phyloP scores from a whole-genome alignment of 2,113 vertebrate genomes.

The Poicephalus gulielmi region DNA sequence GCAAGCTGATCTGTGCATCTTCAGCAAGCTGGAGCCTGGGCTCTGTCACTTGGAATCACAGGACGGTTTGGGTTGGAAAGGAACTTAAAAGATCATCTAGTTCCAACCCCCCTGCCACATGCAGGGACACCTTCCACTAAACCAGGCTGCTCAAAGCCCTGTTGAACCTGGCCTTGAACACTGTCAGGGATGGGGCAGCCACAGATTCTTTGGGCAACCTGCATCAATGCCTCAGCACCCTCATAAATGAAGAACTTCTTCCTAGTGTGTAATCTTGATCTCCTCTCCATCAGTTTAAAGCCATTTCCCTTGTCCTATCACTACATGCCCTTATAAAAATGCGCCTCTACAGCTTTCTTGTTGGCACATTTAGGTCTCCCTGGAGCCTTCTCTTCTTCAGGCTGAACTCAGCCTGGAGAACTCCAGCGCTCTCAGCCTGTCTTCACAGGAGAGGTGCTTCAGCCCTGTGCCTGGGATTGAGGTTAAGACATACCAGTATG shows the following conservation, averaged over 20 bases:
- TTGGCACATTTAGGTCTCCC: background rate
- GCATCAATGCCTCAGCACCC: background rate
- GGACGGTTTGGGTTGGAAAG: background rate
- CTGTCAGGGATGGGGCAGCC: background rate
- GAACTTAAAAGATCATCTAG: background rate
- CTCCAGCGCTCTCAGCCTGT: background rate
- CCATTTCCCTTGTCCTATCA: background rate
- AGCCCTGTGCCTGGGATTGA: background rate
- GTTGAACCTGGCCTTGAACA: background rate
- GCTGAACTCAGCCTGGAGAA: background rate
- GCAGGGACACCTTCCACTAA: background rate
- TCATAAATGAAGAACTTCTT: background rate
- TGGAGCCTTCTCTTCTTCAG: background rate
- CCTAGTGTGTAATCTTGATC: background rate
- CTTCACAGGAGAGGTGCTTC: background rate
- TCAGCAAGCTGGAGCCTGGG: no score
- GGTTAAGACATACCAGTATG: accelerated
- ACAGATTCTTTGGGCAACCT: background rate
- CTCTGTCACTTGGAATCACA: background rate
- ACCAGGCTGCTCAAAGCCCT: background rate
- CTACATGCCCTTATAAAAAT: background rate
- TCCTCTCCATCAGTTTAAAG: background rate
- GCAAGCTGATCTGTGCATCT: accelerated
- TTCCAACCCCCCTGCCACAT: background rate
- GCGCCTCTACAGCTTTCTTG: background rate